These are phyloP conservation scores for Bothrops jararaca DNA, from an alignment of 2,113 vertebrate genomes.

Conservation along the genomic window DNA sequence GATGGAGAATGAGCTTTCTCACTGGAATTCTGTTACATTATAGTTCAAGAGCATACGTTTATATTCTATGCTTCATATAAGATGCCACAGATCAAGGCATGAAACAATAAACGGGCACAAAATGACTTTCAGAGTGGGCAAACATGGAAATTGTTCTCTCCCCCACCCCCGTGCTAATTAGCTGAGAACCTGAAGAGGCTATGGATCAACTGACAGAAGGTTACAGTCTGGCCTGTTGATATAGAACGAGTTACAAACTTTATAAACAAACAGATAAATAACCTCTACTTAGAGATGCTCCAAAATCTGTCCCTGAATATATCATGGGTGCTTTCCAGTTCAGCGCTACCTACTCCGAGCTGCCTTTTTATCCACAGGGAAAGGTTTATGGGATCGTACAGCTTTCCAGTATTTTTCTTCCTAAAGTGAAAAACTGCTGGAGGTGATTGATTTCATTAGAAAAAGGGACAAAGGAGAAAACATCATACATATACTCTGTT, in stretches of 20 bases:
- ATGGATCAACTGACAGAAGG: not conserved
- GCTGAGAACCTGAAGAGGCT: not conserved
- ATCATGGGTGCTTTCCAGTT: not conserved
- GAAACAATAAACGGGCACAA: not conserved
- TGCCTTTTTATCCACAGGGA: not conserved
- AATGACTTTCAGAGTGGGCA: constrained; percentile 3
- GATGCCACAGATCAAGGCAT: not conserved
- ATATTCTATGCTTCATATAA: not conserved
- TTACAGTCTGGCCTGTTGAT: not conserved
- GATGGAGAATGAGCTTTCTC: not conserved
- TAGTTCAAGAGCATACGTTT: not conserved
- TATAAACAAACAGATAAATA: not conserved
- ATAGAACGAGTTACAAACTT: not conserved
- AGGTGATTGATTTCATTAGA: not conserved
- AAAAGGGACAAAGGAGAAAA: not conserved
- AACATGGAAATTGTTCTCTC: not conserved
- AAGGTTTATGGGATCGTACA: not conserved
- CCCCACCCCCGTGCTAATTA: not conserved
- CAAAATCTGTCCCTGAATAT: not conserved
- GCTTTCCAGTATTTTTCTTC: not conserved
- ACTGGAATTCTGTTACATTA: not conserved
- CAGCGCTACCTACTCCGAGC: not conserved
- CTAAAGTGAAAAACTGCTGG: not conserved
- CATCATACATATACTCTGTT: not conserved
- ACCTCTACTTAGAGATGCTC: not conserved